Conservation (phyloP, 2,888 invertebrate species). For the Drosophila atripex region DNA sequence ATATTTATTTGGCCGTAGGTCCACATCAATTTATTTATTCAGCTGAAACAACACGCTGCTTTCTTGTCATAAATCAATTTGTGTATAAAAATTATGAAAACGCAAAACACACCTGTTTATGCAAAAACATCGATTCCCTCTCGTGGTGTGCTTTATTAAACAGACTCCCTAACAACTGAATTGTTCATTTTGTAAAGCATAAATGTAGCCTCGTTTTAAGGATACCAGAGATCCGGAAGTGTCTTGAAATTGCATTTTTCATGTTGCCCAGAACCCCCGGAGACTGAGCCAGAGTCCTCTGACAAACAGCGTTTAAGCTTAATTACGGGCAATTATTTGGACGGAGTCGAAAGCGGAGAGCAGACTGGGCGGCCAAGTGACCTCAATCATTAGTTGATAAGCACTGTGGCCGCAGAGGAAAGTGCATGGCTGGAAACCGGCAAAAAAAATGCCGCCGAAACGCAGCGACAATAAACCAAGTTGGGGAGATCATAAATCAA, state of each 20-base stretch:
- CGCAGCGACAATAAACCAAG: conserved; percentile 55
- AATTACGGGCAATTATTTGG: conserved; percentile 71
- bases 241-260: conserved; percentile 64
- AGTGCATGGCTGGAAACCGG: conserved; percentile 21
- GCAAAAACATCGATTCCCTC: neutral
- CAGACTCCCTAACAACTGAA: conserved; percentile 1
- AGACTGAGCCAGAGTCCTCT: conserved; percentile 8
- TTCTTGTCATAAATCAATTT: no score
- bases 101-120: conserved; percentile 12
- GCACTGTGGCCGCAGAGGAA: conserved; percentile 45
- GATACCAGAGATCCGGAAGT: conserved; percentile 37
- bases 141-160: conserved; percentile 17
- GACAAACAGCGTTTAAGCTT: conserved; percentile 54
- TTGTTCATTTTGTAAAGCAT: neutral
- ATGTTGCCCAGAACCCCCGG: conserved; percentile 31
- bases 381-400: conserved; percentile 76
- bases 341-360: conserved; percentile 9
- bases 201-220: neutral
- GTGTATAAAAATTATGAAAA: neutral
- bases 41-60: no score
- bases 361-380: conserved; percentile 43
- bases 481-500: conserved; percentile 64
- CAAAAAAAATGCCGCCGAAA: conserved; percentile 50
- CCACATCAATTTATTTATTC: neutral
- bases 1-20: no score